Conservation (phyloP, 35 echinoderm and acorn worm species). For the Acanthaster planci region DNA sequence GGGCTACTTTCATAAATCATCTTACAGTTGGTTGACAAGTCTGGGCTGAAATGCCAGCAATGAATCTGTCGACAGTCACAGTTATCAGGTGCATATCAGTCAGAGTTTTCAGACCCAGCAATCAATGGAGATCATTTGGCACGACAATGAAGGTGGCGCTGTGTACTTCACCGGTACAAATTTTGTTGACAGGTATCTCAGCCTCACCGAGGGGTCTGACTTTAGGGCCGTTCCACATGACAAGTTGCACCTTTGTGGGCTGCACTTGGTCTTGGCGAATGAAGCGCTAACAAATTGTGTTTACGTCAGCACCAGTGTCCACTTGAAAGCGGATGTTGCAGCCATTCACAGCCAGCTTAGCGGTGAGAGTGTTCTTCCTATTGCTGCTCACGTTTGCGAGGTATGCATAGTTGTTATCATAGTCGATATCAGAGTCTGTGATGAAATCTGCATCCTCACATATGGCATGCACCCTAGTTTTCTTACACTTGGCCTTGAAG, state of each 20-base stretch:
- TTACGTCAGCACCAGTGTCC: conserved; percentile 50
- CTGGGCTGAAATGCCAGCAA: neutral
- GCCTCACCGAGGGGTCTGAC: conserved; percentile 27
- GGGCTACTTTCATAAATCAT: no score
- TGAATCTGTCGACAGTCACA: conserved; percentile 47
- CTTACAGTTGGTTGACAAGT: neutral
- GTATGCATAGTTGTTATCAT: conserved; percentile 48
- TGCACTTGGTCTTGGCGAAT: neutral
- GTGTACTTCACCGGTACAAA: conserved; percentile 23
- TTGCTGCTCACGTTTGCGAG: neutral
- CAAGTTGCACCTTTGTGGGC: conserved; percentile 2
- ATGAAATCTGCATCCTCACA: conserved; percentile 1
- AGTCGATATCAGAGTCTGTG: conserved; percentile 15
- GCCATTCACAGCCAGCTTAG: neutral
- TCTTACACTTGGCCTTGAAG: no score
- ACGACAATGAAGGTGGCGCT: conserved; percentile 35
- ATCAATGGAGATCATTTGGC: conserved; percentile 12
- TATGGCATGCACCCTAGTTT: neutral
- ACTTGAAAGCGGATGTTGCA: conserved; percentile 33
- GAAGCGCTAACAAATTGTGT: conserved; percentile 23
- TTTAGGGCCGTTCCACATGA: conserved; percentile 41
- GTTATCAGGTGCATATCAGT: conserved; percentile 59
- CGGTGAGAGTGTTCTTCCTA: neutral
- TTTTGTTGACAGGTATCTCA: conserved; percentile 30
- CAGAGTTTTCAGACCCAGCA: conserved; percentile 49